phyloP scores from a whole-genome alignment of 2,797 vertebrate species.

The Coccyzus lansbergi region DNA sequence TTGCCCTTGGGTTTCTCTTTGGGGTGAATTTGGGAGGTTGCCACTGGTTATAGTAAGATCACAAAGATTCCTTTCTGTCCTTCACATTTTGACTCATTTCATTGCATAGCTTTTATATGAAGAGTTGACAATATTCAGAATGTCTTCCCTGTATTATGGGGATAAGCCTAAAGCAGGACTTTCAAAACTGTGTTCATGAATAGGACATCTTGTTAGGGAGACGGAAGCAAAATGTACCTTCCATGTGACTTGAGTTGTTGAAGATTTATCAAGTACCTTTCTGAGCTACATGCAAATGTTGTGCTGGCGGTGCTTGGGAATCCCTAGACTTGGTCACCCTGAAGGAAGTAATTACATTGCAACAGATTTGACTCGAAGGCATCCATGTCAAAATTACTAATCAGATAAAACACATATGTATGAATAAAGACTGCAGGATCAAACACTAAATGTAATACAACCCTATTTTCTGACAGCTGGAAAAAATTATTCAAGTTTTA shows the following conservation, averaged over 20 bases:
- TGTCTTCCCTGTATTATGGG: neutral
- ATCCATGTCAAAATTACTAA: neutral
- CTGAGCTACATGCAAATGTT: neutral
- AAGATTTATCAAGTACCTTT: neutral
- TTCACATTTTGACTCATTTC: rapidly evolving
- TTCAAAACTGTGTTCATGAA: neutral
- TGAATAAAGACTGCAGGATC: neutral
- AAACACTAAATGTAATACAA: neutral
- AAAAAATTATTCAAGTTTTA: conserved; percentile 28
- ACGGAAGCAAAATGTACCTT: neutral
- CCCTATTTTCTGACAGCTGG: neutral
- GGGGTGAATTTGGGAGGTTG: rapidly evolving
- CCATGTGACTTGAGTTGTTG: neutral
- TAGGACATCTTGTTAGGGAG: neutral
- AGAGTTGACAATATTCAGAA: neutral
- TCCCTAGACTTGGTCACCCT: neutral
- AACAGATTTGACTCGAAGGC: neutral
- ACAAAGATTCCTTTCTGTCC: neutral
- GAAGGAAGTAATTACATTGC: neutral
- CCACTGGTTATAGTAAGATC: neutral
- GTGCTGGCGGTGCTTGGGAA: neutral
- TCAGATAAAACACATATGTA: neutral
- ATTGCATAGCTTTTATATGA: neutral
- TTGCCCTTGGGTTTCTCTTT: neutral
- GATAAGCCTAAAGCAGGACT: neutral